Conservation (phyloP, 30 jellyfish, hydroid and myxozoan genomes). For the Aurelia aurita complex sp. Pacific region DNA sequence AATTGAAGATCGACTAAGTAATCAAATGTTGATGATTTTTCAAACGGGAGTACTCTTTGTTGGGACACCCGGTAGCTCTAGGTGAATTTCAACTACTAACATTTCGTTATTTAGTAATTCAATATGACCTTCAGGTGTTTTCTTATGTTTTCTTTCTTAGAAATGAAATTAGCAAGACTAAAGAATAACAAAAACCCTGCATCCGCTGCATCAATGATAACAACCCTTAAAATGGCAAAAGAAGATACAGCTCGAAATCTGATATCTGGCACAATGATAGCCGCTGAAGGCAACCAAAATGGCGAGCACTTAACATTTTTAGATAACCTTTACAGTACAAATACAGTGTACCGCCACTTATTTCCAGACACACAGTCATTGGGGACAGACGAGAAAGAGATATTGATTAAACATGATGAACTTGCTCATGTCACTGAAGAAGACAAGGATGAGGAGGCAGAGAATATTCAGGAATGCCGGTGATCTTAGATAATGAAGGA, state of each 20-base stretch:
- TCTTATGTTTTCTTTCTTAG: not conserved
- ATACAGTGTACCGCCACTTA: slow-evolving; percentile 35
- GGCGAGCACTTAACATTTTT: slow-evolving; percentile 15
- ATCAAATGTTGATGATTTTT: too few species aligned
- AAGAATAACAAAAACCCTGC: not conserved
- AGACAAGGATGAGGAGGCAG: not conserved
- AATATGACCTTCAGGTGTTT: not conserved
- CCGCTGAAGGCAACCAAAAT: not conserved
- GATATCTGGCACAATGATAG: slow-evolving; percentile 5
- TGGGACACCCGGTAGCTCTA: not conserved
- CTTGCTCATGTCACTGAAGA: slow-evolving; percentile 6
- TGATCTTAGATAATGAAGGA: too few species aligned
- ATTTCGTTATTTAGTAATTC: not conserved
- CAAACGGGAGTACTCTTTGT: too few species aligned
- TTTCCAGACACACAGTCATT: slow-evolving; percentile 53
- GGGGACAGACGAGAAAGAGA: slow-evolving; percentile 41
- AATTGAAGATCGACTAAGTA: too few species aligned
- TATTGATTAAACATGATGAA: slow-evolving; percentile 11
- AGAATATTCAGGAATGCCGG: too few species aligned
- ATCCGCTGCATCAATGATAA: slow-evolving; percentile 51
- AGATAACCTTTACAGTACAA: slow-evolving; percentile 45
- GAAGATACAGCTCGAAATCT: slow-evolving; percentile 36
- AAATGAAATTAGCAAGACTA: slow-evolving; percentile 21
- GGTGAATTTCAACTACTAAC: not conserved
- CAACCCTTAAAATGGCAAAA: slow-evolving; percentile 38